phyloP scores from a whole-genome alignment of 2,797 vertebrate species.

The Pelochelys cantorii region DNA sequence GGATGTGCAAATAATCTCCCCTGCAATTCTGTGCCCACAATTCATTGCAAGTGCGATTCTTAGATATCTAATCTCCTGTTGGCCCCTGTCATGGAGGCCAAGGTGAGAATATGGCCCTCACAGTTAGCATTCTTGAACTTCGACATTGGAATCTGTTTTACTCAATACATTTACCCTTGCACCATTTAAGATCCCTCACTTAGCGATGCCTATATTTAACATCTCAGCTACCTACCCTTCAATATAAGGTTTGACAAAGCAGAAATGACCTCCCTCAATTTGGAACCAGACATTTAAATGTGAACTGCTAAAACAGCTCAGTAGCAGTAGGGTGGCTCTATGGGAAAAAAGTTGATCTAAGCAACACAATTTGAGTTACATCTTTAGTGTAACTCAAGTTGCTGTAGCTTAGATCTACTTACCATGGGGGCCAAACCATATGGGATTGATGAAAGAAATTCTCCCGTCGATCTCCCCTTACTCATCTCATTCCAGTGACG shows the following conservation, averaged over 20 bases:
- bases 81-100: background rate
- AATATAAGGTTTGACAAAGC: background rate
- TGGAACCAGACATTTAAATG: background rate
- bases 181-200: background rate
- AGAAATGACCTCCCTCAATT: background rate
- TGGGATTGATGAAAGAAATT: no score
- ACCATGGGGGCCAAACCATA: no score
- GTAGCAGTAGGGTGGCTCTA: background rate
- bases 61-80: background rate
- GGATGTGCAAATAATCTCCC: background rate
- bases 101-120: accelerated
- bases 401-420: no score
- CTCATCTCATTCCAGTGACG: no score
- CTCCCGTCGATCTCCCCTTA: no score
- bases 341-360: no score
- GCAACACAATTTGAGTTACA: no score
- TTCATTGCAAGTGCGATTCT: background rate
- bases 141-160: background rate
- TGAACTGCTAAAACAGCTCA: background rate
- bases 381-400: no score
- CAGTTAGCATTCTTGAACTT: background rate
- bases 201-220: background rate
- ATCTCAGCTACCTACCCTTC: background rate
- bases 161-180: background rate
- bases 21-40: background rate